Evolutionary conservation across 2,113 vertebrate species (phyloP).

Genomic region (Lucifuga dentata): DNA sequence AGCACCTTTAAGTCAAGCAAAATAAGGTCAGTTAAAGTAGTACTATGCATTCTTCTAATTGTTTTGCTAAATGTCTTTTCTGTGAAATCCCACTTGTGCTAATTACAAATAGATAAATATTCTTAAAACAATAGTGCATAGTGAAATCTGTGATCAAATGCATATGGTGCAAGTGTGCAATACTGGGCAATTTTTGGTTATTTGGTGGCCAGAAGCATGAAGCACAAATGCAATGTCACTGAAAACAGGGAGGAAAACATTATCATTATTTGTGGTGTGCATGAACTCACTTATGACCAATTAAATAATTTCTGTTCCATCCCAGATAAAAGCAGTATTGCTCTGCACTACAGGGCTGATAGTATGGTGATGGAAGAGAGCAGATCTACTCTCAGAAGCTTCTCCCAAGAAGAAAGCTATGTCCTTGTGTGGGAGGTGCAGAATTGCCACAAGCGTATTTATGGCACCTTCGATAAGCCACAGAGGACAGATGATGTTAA

Average conservation of each 20-base stretch:
- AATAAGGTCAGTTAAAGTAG: no score
- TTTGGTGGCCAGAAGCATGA: no score
- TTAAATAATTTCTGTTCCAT: constrained; percentile 1
- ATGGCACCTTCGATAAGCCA: constrained; percentile 21
- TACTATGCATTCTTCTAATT: no score
- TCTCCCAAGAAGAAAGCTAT: neutral
- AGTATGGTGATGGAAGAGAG: constrained; percentile 1
- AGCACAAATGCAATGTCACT: neutral
- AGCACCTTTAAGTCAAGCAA: no score
- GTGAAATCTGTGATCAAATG: no score
- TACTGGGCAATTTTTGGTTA: no score
- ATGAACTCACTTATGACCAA: neutral
- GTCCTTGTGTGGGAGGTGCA: constrained; percentile 8
- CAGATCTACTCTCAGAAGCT: neutral
- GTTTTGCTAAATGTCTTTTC: no score
- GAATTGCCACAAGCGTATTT: neutral
- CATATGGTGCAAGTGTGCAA: no score
- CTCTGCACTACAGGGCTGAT: neutral
- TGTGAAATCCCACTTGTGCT: no score
- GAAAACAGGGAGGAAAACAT: neutral
- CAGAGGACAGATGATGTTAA: constrained; percentile 24
- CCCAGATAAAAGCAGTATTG: neutral
- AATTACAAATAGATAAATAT: no score
- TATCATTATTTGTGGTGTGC: neutral
- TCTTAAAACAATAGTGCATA: no score